Base-by-base conservation (phyloP, 1,140 invertebrate species). In the Leptestheria dahalacensis region DNA sequence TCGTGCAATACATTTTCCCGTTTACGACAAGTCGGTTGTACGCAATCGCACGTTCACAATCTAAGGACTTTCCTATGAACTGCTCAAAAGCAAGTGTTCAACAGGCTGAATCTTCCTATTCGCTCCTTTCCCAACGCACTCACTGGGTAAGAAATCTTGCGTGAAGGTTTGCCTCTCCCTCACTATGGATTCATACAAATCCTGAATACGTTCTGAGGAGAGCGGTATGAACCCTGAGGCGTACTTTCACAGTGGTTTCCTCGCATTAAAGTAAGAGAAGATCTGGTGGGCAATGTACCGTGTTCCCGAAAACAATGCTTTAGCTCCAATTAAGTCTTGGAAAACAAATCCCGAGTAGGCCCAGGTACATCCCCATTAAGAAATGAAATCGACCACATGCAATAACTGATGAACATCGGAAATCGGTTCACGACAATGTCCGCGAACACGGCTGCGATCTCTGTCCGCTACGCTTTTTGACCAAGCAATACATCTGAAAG, bases 321-420 rank as follows among this genome's bases (percentile, higher is more conserved):
- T 24, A 58, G 23, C 11, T 25, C 57, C 47, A 21, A 23, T 21
- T 15, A 46, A 33, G 25, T 48, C 41, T 58, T 58, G 41, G 25
- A 58, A 58, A 12, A 58, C 28, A 29, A 58, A 58, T 15, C n/a
- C 33, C 25, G 57, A 58, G 48, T 58, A 48, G 18, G 46, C 33
- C 57, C 29, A 48, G 10, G 57, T 23, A 48, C 18, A 58, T 47
- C 57, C 57, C 57, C 57, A 48, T 21, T 53, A 10, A 23, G 18
- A 20, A 10, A 58, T 47, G n/a, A 24, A 46, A 20, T 53, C 33
- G 15, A 46, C 2, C 21, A 58, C 41, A n/a, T 58, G 57, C 20
- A 46, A 24, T 11, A 58, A 23, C 26, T 46, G 20, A 0, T 58
- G 57, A 9, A 58, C n/a, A 48, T 58, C 48, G 48, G n/a, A n/a